Evolutionary conservation across 2,888 invertebrate species (phyloP), one percentile per base, ranked within the genome.

Genomic region (Leptura quadrifasciata): DNA sequence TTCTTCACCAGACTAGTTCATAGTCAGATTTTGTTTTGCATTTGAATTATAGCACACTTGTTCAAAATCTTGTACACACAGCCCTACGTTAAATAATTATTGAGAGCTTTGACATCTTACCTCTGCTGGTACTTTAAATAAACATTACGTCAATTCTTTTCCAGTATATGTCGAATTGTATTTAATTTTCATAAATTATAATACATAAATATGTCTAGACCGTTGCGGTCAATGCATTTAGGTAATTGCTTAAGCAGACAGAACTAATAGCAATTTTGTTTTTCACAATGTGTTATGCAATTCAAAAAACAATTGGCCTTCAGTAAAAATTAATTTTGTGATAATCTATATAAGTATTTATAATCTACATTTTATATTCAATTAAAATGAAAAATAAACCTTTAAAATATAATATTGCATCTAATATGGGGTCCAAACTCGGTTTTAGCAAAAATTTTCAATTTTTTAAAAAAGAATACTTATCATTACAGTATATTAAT

Each of bases 191-290:
- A 61, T 31, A 61, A 61, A 31, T 61, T 31, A n/a, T 24, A 24
- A 18, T n/a, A n/a, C n/a, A 15, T 47, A 47, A 47, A 60, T 27
- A 60, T 60, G 27, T 60, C 65, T 21, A 65, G 39, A 35, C 65
- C 24, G 65, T 52, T 52, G 65, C 65, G 65, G 65, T 67, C 65
- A 54, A 21, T 12, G 52, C 65, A 24, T 67, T 54, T 54, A 47
- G 47, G 27, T 67, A 67, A 67, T 67, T 61, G 60, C 6, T 27
- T 67, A 52, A 67, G 20, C 15, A 20, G 21, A 52, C 24, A 67
- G 24, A 52, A 67, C 65, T 54, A 67, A 67, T 24, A 52, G 21
- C 18, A 67, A 67, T 67, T 67, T 39, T n/a, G 20, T 67, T 52
- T 21, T 47, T 47, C 27, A 47, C 5, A n/a, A 2, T n/a, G 12